Percentiles rank a stretch among this genome's conserved stretches.
phyloP scores from a whole-genome alignment of 2,113 vertebrate genomes.

The Eurystomus gularis region DNA sequence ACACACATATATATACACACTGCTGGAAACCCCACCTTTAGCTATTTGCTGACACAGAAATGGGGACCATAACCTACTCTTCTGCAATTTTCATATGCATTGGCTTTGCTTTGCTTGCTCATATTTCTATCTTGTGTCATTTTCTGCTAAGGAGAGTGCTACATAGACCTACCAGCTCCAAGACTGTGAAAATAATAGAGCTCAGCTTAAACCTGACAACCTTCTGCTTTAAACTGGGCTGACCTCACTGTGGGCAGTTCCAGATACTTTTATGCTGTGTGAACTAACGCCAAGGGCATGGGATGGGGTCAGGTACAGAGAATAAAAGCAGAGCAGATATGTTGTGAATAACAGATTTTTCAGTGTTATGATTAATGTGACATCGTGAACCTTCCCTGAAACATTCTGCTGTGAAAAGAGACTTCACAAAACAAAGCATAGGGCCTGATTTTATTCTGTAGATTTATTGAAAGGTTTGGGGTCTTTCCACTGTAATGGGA shows the following conservation, averaged over 20 bases:
- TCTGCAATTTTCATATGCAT: neutral
- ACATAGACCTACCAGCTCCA: neutral
- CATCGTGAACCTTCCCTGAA: neutral
- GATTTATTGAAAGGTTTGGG: neutral
- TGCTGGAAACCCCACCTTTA: neutral
- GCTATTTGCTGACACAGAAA: neutral
- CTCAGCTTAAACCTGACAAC: neutral
- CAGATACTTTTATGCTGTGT: neutral
- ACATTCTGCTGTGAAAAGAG: neutral
- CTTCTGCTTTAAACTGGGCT: neutral
- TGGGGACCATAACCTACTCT: neutral
- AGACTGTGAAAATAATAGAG: neutral
- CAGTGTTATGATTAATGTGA: neutral
- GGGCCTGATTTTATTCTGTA: neutral
- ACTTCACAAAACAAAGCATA: neutral
- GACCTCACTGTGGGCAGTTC: neutral
- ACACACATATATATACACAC: no score
- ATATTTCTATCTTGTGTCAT: neutral
- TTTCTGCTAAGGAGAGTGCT: neutral
- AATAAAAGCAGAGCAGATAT: slow-evolving; percentile 38
- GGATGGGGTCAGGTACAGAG: neutral
- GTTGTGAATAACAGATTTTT: neutral
- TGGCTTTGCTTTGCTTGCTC: neutral
- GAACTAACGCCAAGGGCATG: neutral
- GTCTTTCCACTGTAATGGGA: neutral